Base-by-base conservation (phyloP, 2,113 vertebrate species). In the Chamaetylas fuelleborni region DNA sequence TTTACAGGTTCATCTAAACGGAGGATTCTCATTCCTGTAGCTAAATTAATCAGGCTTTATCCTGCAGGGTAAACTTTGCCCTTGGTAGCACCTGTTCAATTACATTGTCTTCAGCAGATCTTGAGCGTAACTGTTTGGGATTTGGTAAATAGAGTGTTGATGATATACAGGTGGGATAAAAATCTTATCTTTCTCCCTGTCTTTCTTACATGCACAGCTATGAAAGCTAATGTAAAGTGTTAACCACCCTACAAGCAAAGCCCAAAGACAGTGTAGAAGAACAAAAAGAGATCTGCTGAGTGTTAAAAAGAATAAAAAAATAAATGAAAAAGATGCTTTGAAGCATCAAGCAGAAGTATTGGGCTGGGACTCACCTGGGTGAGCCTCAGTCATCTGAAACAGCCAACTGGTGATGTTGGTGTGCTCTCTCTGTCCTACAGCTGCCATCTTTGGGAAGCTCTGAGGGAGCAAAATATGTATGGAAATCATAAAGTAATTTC, bases 1-100 rank as follows among this genome's bases (percentile, higher is more conserved):
- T 98, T 97, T 97, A 97, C 73, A 93, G 94, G 96, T 94, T 98
- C 95, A 97, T 95, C 85, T 93, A 95, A 96, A 97, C 94, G 93
- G 92, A 97, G 80, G 90, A 96, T 97, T 97, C 81, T 94, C 93
- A 93, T 96, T 96, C 95, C 78, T 87, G 38, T 94, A 86, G 72
- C 72, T 88, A 88, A 95, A 93, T 96, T 96, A 96, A 94, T 96
- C 92, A 92, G 79, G 62, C 70, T 96, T 94, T 93, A 83, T 94
- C 61, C 80, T 93, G 26, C 62, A 76, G 62, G 66, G 65, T 79
- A 51, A 74, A 77, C 60, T 83, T 69, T 83, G 74, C 72, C 57
- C 89, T 92, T 60, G 67, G 81, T 82, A 94, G 48, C 95, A 96
- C 87, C 94, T 95, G 92, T 94, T 96, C 56, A 53, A 43, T 85